Percentiles rank a stretch among this genome's conserved stretches.
These are phyloP conservation scores for Rattus rattus DNA, from an alignment of 2,113 vertebrate genomes.

Conservation along the genomic window DNA sequence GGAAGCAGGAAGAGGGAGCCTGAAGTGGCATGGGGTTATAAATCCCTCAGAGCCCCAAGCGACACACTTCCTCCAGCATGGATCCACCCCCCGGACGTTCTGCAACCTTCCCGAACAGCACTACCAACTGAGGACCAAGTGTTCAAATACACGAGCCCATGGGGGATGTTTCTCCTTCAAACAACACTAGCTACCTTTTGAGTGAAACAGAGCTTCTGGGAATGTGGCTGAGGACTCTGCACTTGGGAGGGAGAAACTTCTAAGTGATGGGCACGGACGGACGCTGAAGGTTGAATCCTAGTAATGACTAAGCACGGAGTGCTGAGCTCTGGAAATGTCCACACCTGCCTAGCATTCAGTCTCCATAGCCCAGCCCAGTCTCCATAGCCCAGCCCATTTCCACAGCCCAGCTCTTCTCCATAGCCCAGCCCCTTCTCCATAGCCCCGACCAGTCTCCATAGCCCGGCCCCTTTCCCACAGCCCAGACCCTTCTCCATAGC, in stretches of 20 bases:
- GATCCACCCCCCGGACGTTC: background rate
- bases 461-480: too few relatives aligned
- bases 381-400: fast-evolving
- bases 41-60: background rate
- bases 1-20: too few relatives aligned
- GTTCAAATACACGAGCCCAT: background rate
- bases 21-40: background rate
- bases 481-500: too few relatives aligned
- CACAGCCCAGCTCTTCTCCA: too few relatives aligned
- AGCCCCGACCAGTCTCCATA: too few relatives aligned
- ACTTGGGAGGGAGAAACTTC: background rate
- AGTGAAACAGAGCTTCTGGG: background rate
- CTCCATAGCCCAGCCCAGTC: background rate
- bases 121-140: background rate
- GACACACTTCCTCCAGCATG: background rate
- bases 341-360: fast-evolving
- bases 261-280: background rate
- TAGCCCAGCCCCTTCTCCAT: too few relatives aligned
- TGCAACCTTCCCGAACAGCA: background rate
- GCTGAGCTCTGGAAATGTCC: background rate
- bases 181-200: background rate
- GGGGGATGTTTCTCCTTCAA: too few relatives aligned
- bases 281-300: background rate
- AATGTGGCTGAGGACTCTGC: background rate
- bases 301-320: too few relatives aligned